A percentile compares a stretch with the other conserved stretches of the same genome.
These are phyloP conservation scores for Poeciliopsis presidionis DNA, from an alignment of 2,797 vertebrate species.

Conservation along the genomic window DNA sequence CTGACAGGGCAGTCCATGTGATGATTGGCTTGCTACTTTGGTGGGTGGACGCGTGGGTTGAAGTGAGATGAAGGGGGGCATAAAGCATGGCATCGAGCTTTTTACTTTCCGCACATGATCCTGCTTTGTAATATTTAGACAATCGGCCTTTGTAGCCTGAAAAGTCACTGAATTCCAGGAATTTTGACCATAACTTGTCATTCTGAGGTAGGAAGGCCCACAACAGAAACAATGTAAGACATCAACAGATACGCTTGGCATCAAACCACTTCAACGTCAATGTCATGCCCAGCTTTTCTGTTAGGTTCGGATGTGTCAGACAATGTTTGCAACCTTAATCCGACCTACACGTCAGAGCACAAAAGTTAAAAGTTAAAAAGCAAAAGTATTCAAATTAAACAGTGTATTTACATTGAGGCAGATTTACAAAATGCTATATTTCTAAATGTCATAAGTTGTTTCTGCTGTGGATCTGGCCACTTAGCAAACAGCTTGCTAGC, in stretches of 20 bases:
- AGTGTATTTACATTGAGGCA: background rate
- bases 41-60: constrained; percentile 51
- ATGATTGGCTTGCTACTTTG: constrained; percentile 38
- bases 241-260: constrained; percentile 34
- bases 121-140: constrained; percentile 48
- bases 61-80: constrained; percentile 49
- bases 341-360: background rate
- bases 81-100: constrained; percentile 40
- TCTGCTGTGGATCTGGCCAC: background rate
- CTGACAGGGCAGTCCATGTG: constrained; percentile 60
- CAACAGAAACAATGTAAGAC: constrained; percentile 56
- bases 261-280: background rate
- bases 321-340: background rate
- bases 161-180: constrained; percentile 57
- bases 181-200: constrained; percentile 42
- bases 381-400: background rate
- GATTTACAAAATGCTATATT: background rate
- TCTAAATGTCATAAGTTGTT: background rate
- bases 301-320: background rate
- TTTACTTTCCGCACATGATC: constrained; percentile 51
- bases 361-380: background rate
- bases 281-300: background rate
- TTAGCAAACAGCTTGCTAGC: background rate
- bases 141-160: constrained; percentile 38
- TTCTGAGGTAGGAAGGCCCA: constrained; percentile 36